These are phyloP conservation scores for Cyrtorhinus lividipennis DNA, from an alignment of 1,140 invertebrate genomes.

Conservation along the genomic window DNA sequence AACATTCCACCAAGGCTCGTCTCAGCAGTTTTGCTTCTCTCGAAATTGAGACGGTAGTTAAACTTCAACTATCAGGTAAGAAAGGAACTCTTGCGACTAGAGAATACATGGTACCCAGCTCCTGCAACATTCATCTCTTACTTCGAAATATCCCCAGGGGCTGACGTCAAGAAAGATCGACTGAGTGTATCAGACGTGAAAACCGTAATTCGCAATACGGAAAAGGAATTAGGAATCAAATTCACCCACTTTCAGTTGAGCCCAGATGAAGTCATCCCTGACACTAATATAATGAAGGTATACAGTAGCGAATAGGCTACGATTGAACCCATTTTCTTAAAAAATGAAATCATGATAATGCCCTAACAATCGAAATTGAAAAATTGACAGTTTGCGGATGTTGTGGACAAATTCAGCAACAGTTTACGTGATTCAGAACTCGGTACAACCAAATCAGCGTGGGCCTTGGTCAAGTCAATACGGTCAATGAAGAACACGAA, in stretches of 20 bases:
- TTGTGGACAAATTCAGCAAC: conserved; percentile 38
- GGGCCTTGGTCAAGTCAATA: conserved; percentile 45
- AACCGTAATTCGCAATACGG: not conserved
- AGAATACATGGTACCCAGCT: too few species aligned
- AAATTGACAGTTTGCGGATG: conserved; percentile 33
- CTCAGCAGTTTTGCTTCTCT: not conserved
- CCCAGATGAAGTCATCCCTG: not conserved
- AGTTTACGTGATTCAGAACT: conserved; percentile 36
- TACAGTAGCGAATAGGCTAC: too few species aligned
- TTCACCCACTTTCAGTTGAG: not conserved
- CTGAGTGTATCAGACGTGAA: not conserved
- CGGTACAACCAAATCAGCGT: conserved; percentile 45
- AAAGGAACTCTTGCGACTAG: too few species aligned
- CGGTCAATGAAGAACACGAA: conserved; percentile 39
- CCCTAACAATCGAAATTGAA: too few species aligned
- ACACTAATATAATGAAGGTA: not conserved
- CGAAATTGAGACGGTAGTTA: not conserved
- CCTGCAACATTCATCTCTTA: too few species aligned
- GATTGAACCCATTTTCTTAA: too few species aligned
- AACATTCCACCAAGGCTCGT: not conserved
- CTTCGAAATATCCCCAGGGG: too few species aligned
- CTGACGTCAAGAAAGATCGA: not conserved
- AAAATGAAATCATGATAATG: too few species aligned
- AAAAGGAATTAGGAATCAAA: not conserved
- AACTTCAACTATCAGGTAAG: not conserved